Evolutionary conservation across 2,888 invertebrate species (phyloP).

Genomic region (Lithosia quadra): DNA sequence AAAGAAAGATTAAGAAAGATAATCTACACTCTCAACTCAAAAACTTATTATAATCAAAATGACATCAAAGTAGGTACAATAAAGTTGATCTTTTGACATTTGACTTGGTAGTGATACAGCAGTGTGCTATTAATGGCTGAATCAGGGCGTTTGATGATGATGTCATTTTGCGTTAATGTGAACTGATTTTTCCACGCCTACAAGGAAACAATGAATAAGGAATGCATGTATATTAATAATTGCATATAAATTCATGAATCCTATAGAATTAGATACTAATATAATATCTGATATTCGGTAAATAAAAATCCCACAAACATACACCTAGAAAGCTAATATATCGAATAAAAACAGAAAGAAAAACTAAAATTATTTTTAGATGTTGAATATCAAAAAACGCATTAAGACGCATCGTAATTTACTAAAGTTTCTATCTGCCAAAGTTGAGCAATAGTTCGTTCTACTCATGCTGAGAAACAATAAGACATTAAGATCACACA

Average conservation of each 20-base stretch:
- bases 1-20: no score
- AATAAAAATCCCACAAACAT: neutral
- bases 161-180: conserved; percentile 55
- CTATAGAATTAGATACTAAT: neutral
- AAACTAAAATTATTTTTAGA: neutral
- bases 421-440: neutral
- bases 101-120: conserved; percentile 45
- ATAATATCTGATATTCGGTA: neutral
- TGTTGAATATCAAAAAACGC: neutral
- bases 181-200: conserved; percentile 44
- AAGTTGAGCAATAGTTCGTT: conserved; percentile 12
- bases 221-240: conserved; percentile 26
- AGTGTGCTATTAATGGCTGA: conserved; percentile 55
- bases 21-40: conserved; percentile 21
- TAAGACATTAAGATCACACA: conserved; percentile 13
- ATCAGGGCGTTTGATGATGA: conserved; percentile 65
- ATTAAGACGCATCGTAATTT: neutral
- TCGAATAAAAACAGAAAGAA: neutral
- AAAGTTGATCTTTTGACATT: conserved; percentile 56
- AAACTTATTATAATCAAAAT: conserved; percentile 31
- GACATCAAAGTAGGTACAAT: conserved; percentile 34
- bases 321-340: neutral
- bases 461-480: conserved; percentile 13
- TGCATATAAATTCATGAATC: neutral
- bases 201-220: conserved; percentile 33